Base-by-base conservation (phyloP, 2,888 invertebrate species). In the Troides aeacus region DNA sequence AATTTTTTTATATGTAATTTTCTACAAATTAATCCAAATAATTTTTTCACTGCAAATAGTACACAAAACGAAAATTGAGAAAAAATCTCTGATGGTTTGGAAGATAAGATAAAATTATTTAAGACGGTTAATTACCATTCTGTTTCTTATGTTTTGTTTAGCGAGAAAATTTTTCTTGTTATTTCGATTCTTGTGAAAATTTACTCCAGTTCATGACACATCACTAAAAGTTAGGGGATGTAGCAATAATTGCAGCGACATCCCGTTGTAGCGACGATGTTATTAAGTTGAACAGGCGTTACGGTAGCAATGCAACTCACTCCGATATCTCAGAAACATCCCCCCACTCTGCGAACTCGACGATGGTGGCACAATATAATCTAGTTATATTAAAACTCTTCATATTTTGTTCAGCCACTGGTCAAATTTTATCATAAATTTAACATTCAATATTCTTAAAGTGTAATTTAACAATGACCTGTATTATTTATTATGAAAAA, bases 211-310 rank as follows among this genome's bases (percentile, higher is more conserved):
- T 46, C 6, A 53, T 53, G n/a, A 6, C 1, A 53, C 67, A 64
- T 30, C 70, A 67, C 70, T 66, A 71, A 77, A 73, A 68, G 73
- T 74, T 81, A 84, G 72, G 78, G 76, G 82, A 82, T 83, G 83
- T 84, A 79, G 83, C 78, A 83, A 86, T 87, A 86, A 87, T 86
- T 86, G 84, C 84, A 85, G 80, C 78, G 81, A 84, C 83, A 80
- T 78, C 79, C 76, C 79, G 77, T 79, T 78, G 78, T 75, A 77
- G 73, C 75, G 75, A 79, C 81, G 78, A 80, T 80, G 84, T 81
- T 85, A 87, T 87, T 84, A 87, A 84, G 79, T 82, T 77, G 78
- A 84, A 79, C 67, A 57, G 70, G 61, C 64, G 66, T 67, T 67
- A 70, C 66, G 70, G 59, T 50, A 36, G 68, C 68, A n/a, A 63